These are phyloP conservation scores for Platichthys stellatus DNA, from an alignment of 2,113 vertebrate genomes.

Conservation along the genomic window DNA sequence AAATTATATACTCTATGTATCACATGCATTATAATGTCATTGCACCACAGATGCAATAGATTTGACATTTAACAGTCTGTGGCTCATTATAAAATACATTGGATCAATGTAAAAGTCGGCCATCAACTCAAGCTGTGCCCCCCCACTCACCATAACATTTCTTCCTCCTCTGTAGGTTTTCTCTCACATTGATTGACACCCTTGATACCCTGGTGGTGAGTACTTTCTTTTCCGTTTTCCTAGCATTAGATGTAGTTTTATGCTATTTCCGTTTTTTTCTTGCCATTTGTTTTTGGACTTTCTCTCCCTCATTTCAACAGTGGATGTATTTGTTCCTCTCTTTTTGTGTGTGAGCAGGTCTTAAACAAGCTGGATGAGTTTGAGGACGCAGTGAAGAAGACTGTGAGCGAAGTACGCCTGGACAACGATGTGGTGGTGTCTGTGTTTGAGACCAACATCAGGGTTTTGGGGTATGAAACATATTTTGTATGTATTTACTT, in stretches of 20 bases:
- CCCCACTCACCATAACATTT: slow-evolving; percentile 15
- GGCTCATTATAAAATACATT: slow-evolving; percentile 9
- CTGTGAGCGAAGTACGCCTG: slow-evolving; percentile 78
- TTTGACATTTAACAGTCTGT: not conserved
- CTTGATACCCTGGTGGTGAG: slow-evolving; percentile 86
- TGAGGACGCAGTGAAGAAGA: slow-evolving; percentile 83
- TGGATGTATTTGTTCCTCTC: not conserved
- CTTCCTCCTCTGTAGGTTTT: slow-evolving; percentile 75
- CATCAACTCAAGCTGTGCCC: slow-evolving; percentile 2
- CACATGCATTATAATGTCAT: not conserved
- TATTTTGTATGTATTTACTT: not conserved
- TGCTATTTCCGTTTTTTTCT: not conserved
- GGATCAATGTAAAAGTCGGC: slow-evolving; percentile 27
- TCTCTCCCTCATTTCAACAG: not conserved
- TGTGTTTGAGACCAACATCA: slow-evolving; percentile 88
- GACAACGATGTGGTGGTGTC: slow-evolving; percentile 88
- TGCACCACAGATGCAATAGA: slow-evolving; percentile 12
- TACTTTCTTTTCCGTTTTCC: slow-evolving; percentile 20
- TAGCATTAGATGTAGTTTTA: not conserved
- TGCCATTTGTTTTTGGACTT: too few species aligned
- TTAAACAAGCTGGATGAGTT: slow-evolving; percentile 86
- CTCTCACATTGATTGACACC: slow-evolving; percentile 85
- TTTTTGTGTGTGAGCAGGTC: slow-evolving; percentile 66
- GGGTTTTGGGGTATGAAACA: slow-evolving; percentile 81
- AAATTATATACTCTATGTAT: not conserved